Evolutionary conservation across 2,113 vertebrate species (phyloP), one percentile per base, ranked within the genome.

Genomic region (Castor canadensis): DNA sequence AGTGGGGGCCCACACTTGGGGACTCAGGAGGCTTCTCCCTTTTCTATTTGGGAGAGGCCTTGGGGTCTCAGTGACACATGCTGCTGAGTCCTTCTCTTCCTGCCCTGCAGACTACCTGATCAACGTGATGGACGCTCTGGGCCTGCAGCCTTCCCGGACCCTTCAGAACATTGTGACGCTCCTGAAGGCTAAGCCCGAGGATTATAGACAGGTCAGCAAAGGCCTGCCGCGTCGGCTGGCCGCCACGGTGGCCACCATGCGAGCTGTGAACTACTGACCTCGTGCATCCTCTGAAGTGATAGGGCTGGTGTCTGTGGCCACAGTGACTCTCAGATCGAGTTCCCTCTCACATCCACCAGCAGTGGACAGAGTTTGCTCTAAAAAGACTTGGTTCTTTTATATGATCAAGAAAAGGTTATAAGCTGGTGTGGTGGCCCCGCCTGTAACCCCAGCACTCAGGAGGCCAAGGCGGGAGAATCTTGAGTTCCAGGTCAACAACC

Each of bases 121-220:
- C 95, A 99, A 99, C 0, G 99, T 99, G 97, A 99, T 99, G 99
- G 99, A 99, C 0, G 99, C 99, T 32, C 98, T 99, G 38, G 99
- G 99, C 72, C 99, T 99, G 47, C 99, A 99, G 98, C 99, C 99
- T 0, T 99, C 99, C 0, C 98, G 98, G 92, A 81, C 93, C 0
- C 98, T 99, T 71, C 99, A 99, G 95, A 98, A 98, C 67, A 98
- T 99, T 0, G 98, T 97, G 2, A 95, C 97, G 0, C 98, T 99
- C 60, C 89, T 99, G 94, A 99, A 99, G 97, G 98, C 98, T 94
- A 99, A 99, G 75, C 99, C 99, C 0, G 99, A 99, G 62, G 99
- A 99, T 4, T 99, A 99, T 94, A 97, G 99, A 38, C 99, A 99
- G 96, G 98, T 96, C 0, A 98, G 99, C 77, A 99, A 99, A 90